Base-by-base conservation (phyloP, 2,888 invertebrate genomes). In the Parasteatoda lunata region DNA sequence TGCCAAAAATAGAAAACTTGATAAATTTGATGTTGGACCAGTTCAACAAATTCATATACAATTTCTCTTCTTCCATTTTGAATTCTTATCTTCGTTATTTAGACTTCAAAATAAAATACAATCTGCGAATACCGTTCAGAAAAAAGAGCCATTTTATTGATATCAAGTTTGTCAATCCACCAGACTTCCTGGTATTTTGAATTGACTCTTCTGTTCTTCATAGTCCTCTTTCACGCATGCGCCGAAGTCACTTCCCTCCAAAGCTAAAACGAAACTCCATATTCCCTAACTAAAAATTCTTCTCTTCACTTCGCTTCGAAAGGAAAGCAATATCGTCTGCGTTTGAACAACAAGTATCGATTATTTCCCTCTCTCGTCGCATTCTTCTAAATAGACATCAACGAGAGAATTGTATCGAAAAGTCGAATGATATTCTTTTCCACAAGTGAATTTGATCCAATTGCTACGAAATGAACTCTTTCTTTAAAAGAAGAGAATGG, bases 181-280 rank as follows among this genome's bases (percentile, higher is more conserved):
- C 59, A 59, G 59, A 59, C 59, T 59, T 59, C 59, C 59, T 59
- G 59, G n/a, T 59, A 59, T 59, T 59, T 59, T n/a, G 59, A 59
- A 59, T 59, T 59, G 59, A 59, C 59, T 59, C n/a, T 59, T 59
- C 59, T 59, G n/a, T 59, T 59, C 59, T 59, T 59, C 59, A 59
- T 59, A 59, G 59, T n/a, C 59, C 4, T 13, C 5, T 59, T 5
- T 30, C 30, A 30, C 30, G 30, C 30, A 30, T 59, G 59, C 59
- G 59, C 59, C 9, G 4, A n/a, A 4, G 59, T n/a, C 9, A n/a
- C n/a, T 59, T 13, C 59, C 59, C n/a, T 59, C 59, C 9, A n/a
- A 59, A 59, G 59, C 59, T 59, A n/a, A 59, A 59, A 59, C 59
- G 59, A 59, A 59, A 59, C 59, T 59, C 59, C 59, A 59, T 59